phyloP scores from a whole-genome alignment of 2,888 invertebrate species.

The Scaptomyza caliginosa region DNA sequence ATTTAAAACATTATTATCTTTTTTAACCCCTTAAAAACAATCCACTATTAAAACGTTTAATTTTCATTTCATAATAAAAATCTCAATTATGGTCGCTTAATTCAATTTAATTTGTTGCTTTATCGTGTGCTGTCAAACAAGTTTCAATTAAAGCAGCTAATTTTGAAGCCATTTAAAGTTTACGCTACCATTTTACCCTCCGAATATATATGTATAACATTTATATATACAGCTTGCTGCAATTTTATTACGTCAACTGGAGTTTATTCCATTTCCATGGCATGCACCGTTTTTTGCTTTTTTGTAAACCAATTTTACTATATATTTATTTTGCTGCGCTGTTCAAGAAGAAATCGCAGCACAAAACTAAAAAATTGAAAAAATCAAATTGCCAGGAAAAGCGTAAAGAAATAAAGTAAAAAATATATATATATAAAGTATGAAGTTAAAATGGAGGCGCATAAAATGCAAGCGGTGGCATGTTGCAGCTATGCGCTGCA shows the following conservation, averaged over 20 bases:
- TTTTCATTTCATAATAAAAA: background rate
- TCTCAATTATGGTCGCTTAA: background rate
- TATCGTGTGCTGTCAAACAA: constrained; percentile 50
- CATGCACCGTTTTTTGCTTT: constrained; percentile 53
- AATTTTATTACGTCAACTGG: constrained; percentile 33
- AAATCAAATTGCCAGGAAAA: constrained; percentile 52
- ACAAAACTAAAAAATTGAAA: constrained; percentile 7
- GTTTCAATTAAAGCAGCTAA: constrained; percentile 64
- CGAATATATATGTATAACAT: background rate
- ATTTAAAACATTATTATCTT: too few relatives aligned
- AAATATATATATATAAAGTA: constrained; percentile 1
- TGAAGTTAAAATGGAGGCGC: constrained; percentile 32
- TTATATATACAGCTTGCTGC: constrained; percentile 16
- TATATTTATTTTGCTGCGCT: constrained; percentile 27
- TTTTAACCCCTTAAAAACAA: too few relatives aligned
- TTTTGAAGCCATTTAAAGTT: constrained; percentile 46
- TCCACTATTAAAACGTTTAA: background rate
- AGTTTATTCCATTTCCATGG: constrained; percentile 67
- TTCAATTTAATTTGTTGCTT: constrained; percentile 1
- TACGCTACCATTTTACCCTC: constrained; percentile 33
- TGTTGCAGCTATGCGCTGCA: constrained; percentile 52
- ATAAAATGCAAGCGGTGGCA: constrained; percentile 70
- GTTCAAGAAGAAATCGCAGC: constrained; percentile 2
- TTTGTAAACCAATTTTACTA: too few relatives aligned
- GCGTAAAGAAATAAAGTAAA: constrained; percentile 28